Conservation (phyloP, 2,797 vertebrate genomes). For the Triplophysa yarkandensis region DNA sequence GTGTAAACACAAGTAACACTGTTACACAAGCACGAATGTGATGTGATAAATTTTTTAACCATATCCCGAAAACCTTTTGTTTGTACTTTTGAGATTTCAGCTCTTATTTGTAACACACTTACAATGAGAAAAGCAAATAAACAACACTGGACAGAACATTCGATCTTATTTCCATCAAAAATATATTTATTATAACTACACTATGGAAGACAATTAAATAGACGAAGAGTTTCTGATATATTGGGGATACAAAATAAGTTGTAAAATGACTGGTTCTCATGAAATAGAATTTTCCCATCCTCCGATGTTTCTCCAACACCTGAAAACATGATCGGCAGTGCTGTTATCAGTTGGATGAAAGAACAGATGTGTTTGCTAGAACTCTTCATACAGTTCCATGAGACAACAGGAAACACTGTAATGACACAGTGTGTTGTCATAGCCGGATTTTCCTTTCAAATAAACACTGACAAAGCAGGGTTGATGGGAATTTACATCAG, state of each 20-base stretch:
- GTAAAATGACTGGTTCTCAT: conserved; percentile 11
- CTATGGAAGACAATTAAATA: conserved; percentile 20
- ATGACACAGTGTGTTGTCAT: conserved; percentile 41
- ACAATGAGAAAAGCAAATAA: conserved; percentile 9
- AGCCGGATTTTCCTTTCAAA: conserved; percentile 35
- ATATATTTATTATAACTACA: conserved; percentile 20
- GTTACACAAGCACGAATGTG: too few species aligned
- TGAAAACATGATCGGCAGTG: conserved; percentile 38
- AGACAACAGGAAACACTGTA: conserved; percentile 45
- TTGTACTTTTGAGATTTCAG: too few species aligned
- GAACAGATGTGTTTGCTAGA: conserved; percentile 34
- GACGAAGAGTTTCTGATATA: conserved; percentile 1
- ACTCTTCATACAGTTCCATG: conserved; percentile 27
- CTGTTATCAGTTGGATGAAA: conserved; percentile 39
- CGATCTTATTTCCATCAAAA: not conserved
- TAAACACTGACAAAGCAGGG: conserved; percentile 38
- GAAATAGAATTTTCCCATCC: conserved; percentile 25
- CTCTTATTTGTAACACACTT: not conserved
- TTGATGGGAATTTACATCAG: conserved; percentile 33
- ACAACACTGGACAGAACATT: not conserved
- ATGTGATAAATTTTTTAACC: too few species aligned
- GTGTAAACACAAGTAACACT: too few species aligned
- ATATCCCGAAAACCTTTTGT: too few species aligned
- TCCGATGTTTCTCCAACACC: conserved; percentile 35
- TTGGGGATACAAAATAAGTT: conserved; percentile 15